phyloP scores from a whole-genome alignment of 2,113 vertebrate species.

The Melanerpes formicivorus region DNA sequence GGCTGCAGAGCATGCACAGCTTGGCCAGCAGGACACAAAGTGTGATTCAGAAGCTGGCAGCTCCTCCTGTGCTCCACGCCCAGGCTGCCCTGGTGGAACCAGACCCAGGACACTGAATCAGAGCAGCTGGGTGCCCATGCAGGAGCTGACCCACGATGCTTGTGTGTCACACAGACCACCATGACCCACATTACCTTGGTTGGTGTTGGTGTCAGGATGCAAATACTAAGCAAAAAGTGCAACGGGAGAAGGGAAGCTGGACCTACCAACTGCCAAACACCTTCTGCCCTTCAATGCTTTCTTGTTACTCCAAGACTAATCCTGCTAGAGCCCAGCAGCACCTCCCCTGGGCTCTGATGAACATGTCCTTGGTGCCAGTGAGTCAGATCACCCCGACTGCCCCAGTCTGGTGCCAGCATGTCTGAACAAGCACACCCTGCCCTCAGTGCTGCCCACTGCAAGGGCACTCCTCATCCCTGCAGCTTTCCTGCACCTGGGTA shows the following conservation, averaged over 20 bases:
- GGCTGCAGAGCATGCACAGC: background rate
- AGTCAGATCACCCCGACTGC: background rate
- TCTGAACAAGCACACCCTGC: background rate
- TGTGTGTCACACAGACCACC: fast-evolving
- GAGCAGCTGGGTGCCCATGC: background rate
- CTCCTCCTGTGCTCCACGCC: background rate
- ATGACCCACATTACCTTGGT: fast-evolving
- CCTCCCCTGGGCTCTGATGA: background rate
- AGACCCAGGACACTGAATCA: fast-evolving
- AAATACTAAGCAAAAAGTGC: background rate
- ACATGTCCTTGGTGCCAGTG: background rate
- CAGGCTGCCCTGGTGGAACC: background rate
- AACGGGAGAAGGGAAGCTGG: background rate
- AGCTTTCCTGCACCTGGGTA: background rate
- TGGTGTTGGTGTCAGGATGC: fast-evolving
- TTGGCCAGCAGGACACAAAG: background rate
- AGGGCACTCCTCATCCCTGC: background rate
- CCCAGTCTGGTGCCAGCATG: fast-evolving
- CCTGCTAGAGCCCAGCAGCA: background rate
- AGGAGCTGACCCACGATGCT: background rate
- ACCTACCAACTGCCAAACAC: background rate
- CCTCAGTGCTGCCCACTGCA: fast-evolving
- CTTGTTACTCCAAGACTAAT: background rate
- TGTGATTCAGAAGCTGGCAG: background rate
- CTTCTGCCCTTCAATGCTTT: fast-evolving